phyloP scores from a whole-genome alignment of 2,113 vertebrate species.

The Nicator chloris region DNA sequence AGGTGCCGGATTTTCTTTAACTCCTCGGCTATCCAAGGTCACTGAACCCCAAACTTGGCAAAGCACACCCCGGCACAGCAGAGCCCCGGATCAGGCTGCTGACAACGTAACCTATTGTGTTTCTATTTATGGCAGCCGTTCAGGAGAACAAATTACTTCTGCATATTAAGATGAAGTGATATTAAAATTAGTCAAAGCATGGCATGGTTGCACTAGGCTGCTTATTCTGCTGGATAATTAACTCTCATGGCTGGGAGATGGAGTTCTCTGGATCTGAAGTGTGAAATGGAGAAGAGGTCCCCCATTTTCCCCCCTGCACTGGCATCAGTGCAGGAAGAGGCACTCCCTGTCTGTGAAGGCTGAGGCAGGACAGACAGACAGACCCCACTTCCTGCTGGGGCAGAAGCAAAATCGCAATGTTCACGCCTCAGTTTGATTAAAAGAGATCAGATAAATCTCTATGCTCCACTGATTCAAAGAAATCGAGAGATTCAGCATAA shows the following conservation, averaged over 20 bases:
- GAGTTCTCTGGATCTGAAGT: neutral
- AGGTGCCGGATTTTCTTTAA: neutral
- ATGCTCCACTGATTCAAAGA: neutral
- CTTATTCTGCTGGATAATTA: slow-evolving; percentile 6
- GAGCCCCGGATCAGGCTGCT: neutral
- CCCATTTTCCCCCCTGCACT: neutral
- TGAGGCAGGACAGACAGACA: neutral
- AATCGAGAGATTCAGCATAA: neutral
- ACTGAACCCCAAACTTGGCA: neutral
- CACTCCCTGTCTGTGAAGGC: accelerated
- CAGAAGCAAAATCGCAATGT: neutral
- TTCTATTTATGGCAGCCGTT: slow-evolving; percentile 22
- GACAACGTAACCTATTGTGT: neutral
- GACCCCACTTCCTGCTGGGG: neutral
- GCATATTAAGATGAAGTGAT: slow-evolving; percentile 37
- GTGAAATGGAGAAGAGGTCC: neutral
- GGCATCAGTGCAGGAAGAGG: neutral
- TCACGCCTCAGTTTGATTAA: neutral
- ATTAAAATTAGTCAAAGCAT: slow-evolving; percentile 39
- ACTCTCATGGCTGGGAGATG: neutral
- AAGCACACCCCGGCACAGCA: neutral
- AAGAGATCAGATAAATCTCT: neutral
- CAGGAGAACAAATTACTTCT: slow-evolving; percentile 30
- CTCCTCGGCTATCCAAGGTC: neutral
- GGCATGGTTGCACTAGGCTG: neutral